Conservation (phyloP, 64 coral and sea anemone genomes). For the Actinia tenebrosa region DNA sequence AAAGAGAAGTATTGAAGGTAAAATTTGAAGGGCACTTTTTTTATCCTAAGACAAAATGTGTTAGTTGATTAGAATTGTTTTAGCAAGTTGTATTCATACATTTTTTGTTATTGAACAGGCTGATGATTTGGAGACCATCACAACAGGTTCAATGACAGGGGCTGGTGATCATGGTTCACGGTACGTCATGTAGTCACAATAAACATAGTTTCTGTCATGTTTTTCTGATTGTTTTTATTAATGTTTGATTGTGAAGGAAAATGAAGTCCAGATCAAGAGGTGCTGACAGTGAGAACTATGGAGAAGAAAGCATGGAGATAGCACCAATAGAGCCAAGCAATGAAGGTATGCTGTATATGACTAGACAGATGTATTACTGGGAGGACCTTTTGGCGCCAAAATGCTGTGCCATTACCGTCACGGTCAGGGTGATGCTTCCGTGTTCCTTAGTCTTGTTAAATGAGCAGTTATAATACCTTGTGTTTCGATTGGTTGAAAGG, state of each 20-base stretch:
- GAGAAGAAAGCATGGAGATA: constrained; percentile 49
- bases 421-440: too few relatives aligned
- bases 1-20: constrained; percentile 88
- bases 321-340: constrained; percentile 28
- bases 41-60: too few relatives aligned
- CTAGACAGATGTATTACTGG: too few relatives aligned
- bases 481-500: too few relatives aligned
- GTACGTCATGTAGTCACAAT: constrained; percentile 1
- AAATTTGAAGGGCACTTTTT: too few relatives aligned
- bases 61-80: background rate
- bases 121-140: constrained; percentile 58
- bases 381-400: too few relatives aligned
- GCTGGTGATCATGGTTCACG: constrained; percentile 82
- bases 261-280: background rate
- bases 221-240: background rate
- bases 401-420: too few relatives aligned
- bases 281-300: background rate
- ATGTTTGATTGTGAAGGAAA: background rate
- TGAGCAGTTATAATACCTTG: too few relatives aligned
- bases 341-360: constrained; percentile 16
- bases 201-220: background rate
- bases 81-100: too few relatives aligned
- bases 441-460: too few relatives aligned
- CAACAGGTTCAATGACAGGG: constrained; percentile 31
- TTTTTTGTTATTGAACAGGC: constrained; percentile 24